Base-by-base conservation (phyloP, 2,888 invertebrate genomes). In the Drosophila paranaensis region DNA sequence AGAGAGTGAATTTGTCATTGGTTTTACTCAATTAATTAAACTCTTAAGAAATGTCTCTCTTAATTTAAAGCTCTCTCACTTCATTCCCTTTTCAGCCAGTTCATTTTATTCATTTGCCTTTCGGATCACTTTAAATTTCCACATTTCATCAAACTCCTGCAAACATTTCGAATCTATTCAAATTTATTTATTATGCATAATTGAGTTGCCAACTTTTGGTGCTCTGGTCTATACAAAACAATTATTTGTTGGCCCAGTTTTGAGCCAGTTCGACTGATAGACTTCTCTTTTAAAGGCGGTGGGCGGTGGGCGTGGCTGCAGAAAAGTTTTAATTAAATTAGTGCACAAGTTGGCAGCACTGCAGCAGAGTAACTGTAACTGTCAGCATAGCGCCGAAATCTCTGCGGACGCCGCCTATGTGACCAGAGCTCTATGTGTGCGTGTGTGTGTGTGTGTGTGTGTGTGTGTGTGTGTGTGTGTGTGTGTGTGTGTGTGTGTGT, bases 311-410 rank as follows among this genome's bases (percentile, higher is more conserved):
- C 16, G 39, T 11, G 10, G 43, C 64, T 25, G 20, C 37, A 46
- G 11, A 65, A 71, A 79, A 79, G 55, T 82, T 88, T 82, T 80
- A 88, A 86, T 84, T 84, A 80, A 86, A 88, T 85, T 85, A 88
- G 53, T 60, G 70, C 57, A 65, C 69, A 77, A 77, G 70, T 76
- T 81, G 76, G 57, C 54, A 77, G 56, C 64, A 60, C 60, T 71
- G 64, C 78, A 60, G 60, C 67, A 45, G 50, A 56, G 48, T 66
- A 66, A 63, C 55, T 64, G 60, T 64, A 67, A 67, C 71, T 77
- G 77, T 79, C 77, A 71, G 64, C 77, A 74, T 16, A 64, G 57
- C 60, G 60, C 33, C 27, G 43, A 60, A 64, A 45, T 70, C 71
- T 71, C 70, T 40, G 9, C 43, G 13, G 65, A 25, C 64, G 56